Conservation (phyloP, 2,113 vertebrate species). For the Nesoenas mayeri region DNA sequence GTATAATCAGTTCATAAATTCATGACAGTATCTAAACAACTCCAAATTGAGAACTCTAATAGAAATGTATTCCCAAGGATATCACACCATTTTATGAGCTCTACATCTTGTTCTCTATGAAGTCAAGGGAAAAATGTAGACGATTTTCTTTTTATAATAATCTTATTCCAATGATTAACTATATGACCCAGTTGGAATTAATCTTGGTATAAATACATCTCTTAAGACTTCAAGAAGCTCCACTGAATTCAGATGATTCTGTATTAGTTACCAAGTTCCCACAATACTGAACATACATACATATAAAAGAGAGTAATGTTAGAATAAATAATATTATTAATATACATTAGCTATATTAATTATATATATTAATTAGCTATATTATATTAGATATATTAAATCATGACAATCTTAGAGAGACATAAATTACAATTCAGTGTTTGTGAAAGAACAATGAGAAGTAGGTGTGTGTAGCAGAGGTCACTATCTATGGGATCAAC, state of each 20-base stretch:
- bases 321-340: not conserved
- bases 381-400: not conserved
- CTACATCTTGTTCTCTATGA: not conserved
- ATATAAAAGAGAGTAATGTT: not conserved
- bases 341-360: not conserved
- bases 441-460: not conserved
- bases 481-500: not conserved
- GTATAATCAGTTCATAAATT: not conserved
- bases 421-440: not conserved
- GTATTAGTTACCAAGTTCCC: not conserved
- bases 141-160: not conserved
- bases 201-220: not conserved
- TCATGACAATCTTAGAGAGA: not conserved
- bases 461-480: not conserved
- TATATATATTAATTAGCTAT: not conserved
- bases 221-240: not conserved
- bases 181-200: not conserved
- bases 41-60: not conserved
- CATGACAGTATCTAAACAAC: not conserved
- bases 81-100: not conserved
- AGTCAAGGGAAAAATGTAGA: not conserved
- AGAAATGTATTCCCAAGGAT: not conserved
- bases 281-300: not conserved
- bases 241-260: not conserved
- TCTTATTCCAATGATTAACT: not conserved